Evolutionary conservation across 2,797 vertebrate species (phyloP).

Genomic region (Leucoraja ocellata): DNA sequence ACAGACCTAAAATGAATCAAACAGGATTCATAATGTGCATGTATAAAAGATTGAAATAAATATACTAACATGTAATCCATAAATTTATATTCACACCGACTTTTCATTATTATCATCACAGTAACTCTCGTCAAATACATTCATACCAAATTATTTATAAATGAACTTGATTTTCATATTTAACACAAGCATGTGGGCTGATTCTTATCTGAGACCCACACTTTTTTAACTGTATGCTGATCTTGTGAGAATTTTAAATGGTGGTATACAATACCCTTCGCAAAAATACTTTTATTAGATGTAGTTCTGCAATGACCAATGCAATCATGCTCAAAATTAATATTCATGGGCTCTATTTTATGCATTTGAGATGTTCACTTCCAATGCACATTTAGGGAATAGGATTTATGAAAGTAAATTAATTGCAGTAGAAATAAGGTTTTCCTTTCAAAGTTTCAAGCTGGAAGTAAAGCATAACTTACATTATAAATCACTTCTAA

Average conservation of each 20-base stretch:
- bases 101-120: not conserved
- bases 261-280: not conserved
- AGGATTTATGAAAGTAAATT: not conserved
- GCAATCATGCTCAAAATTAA: not conserved
- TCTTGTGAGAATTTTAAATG: not conserved
- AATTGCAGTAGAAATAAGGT: not conserved
- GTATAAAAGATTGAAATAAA: not conserved
- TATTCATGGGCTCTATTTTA: not conserved
- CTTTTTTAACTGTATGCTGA: not conserved
- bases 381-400: not conserved
- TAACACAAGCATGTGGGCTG: not conserved
- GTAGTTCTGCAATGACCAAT: not conserved
- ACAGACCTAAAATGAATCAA: slow-evolving; percentile 33
- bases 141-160: not conserved
- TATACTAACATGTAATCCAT: not conserved
- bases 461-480: not conserved
- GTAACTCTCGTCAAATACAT: not conserved
- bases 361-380: not conserved
- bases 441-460: not conserved
- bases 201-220: not conserved
- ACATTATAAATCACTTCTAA: not conserved
- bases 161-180: not conserved
- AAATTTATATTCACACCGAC: not conserved
- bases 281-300: not conserved
- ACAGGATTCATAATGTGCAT: slow-evolving; percentile 33